Conservation (phyloP, 2,888 invertebrate species). For the Drosophila meridionalis region DNA sequence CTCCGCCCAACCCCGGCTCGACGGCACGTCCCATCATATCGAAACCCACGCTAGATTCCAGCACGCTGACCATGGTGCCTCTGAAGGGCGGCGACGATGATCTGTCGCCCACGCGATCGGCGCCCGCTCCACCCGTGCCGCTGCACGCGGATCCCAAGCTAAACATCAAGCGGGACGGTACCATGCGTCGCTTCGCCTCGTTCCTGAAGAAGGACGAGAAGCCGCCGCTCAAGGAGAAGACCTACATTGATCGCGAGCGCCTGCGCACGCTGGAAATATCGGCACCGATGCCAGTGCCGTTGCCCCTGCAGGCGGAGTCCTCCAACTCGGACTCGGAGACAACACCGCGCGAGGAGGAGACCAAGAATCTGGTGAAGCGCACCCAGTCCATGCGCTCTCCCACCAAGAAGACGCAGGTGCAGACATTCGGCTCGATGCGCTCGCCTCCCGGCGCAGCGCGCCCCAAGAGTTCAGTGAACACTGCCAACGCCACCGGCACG, state of each 20-base stretch:
- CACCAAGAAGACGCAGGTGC: conserved; percentile 87
- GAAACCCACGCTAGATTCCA: conserved; percentile 92
- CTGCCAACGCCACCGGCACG: conserved; percentile 64
- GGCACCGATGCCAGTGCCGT: conserved; percentile 88
- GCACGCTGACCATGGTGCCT: conserved; percentile 86
- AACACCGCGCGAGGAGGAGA: conserved; percentile 85
- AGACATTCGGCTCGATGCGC: conserved; percentile 93
- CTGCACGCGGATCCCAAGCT: conserved; percentile 83
- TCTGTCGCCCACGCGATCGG: conserved; percentile 86
- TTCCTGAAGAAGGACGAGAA: conserved; percentile 89
- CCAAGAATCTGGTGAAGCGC: conserved; percentile 87
- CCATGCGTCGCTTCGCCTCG: conserved; percentile 90
- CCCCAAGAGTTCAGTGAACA: conserved; percentile 89
- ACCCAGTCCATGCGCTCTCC: conserved; percentile 93
- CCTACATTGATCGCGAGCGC: conserved; percentile 89
- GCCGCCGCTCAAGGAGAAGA: conserved; percentile 88
- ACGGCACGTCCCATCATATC: conserved; percentile 91
- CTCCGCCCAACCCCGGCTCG: conserved; percentile 88
- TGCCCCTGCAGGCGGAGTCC: conserved; percentile 86
- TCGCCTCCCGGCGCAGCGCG: conserved; percentile 87
- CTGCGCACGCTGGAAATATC: conserved; percentile 93
- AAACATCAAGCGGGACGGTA: conserved; percentile 87
- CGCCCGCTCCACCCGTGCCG: conserved; percentile 86
- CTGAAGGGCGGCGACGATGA: conserved; percentile 62
- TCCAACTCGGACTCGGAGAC: conserved; percentile 84